Evolutionary conservation across 1,140 invertebrate species (phyloP).

Genomic region (Drosophila elegans): DNA sequence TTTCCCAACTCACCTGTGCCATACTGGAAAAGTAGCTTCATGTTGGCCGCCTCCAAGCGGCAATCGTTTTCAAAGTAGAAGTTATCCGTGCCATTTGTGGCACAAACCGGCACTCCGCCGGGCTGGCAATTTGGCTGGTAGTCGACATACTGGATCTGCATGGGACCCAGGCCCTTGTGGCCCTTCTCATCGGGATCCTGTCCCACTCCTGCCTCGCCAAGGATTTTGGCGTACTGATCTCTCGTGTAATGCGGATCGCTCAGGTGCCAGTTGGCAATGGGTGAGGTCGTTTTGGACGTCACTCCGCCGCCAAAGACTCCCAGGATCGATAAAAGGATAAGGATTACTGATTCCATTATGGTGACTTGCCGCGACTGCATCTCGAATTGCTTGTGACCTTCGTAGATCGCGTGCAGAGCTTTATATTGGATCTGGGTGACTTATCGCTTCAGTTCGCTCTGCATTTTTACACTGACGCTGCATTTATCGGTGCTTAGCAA

Average conservation of each 20-base stretch:
- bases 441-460: not conserved
- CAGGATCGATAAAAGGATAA: not conserved
- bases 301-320: not conserved
- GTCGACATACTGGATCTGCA: conserved; percentile 70
- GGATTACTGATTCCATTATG: not conserved
- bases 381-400: not conserved
- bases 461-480: conserved; percentile 11
- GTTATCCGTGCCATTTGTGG: conserved; percentile 51
- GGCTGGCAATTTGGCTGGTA: conserved; percentile 53
- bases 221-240: conserved; percentile 55
- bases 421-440: not conserved
- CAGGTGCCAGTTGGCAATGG: conserved; percentile 34
- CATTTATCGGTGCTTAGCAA: not conserved
- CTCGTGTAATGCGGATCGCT: conserved; percentile 37
- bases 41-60: conserved; percentile 62
- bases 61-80: conserved; percentile 66
- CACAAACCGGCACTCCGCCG: conserved; percentile 61
- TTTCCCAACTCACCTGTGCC: conserved; percentile 47
- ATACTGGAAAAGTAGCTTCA: conserved; percentile 62
- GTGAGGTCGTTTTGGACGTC: conserved; percentile 3
- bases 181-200: conserved; percentile 17
- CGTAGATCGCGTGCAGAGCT: not conserved
- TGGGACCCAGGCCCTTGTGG: conserved; percentile 7
- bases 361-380: not conserved
- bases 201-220: conserved; percentile 25